Evolutionary conservation across 2,797 vertebrate species (phyloP).

Genomic region (Clangula hyemalis): DNA sequence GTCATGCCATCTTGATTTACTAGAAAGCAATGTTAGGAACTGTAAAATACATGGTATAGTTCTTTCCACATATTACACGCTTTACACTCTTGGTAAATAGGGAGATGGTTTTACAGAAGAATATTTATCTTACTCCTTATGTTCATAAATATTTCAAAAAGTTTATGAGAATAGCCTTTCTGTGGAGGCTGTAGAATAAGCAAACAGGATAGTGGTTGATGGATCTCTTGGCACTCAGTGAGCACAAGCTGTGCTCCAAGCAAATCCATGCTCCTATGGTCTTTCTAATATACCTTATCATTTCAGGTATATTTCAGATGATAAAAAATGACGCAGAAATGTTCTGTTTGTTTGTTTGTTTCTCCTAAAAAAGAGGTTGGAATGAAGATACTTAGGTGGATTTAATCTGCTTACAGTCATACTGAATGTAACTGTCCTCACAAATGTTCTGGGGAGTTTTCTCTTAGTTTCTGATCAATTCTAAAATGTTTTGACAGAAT

Average conservation of each 20-base stretch:
- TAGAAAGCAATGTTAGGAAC: background rate
- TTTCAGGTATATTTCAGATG: background rate
- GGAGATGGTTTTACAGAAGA: background rate
- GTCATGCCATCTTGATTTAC: background rate
- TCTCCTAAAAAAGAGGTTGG: background rate
- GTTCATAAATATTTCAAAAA: background rate
- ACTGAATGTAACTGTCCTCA: background rate
- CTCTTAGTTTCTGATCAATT: background rate
- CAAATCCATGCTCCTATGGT: background rate
- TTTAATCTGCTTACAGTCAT: background rate
- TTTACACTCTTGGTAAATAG: background rate
- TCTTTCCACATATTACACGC: background rate
- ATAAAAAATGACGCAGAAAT: background rate
- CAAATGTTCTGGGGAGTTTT: background rate
- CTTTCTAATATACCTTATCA: background rate
- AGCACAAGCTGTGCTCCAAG: background rate
- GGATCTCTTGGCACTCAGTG: background rate
- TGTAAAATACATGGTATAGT: background rate
- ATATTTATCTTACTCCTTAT: background rate
- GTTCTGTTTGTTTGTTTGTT: too few relatives aligned
- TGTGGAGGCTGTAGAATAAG: background rate
- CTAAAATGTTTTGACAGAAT: background rate
- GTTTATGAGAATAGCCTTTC: background rate
- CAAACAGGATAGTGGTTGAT: background rate
- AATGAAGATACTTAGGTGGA: background rate